Percentiles rank a stretch among this genome's conserved stretches.
Evolutionary conservation across 1,140 invertebrate species (phyloP).

Genomic region (Listronotus oregonensis): DNA sequence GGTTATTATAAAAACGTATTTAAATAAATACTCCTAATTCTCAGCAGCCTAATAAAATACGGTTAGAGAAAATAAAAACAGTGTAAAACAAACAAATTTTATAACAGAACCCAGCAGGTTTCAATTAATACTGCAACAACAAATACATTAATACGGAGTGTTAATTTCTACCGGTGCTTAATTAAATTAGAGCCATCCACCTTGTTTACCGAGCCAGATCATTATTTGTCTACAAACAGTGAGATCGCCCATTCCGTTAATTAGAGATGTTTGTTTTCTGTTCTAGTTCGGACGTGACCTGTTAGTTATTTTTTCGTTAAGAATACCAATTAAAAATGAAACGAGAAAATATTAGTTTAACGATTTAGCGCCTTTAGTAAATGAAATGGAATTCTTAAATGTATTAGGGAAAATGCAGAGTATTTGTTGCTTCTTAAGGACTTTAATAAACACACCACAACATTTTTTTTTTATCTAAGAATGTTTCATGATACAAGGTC

Average conservation of each 20-base stretch:
- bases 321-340: conserved; percentile 30
- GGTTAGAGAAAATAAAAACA: too few relatives aligned
- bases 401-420: too few relatives aligned
- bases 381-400: conserved; percentile 7
- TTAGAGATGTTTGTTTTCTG: conserved; percentile 37
- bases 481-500: too few relatives aligned
- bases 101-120: not conserved
- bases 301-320: conserved; percentile 24
- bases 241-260: conserved; percentile 27
- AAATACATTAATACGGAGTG: conserved; percentile 34
- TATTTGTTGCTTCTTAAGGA: too few relatives aligned
- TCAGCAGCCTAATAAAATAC: too few relatives aligned
- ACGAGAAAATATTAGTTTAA: conserved; percentile 26
- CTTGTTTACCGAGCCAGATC: conserved; percentile 19
- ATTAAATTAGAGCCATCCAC: conserved; percentile 34
- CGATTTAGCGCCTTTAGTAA: conserved; percentile 17
- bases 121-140: conserved; percentile 24
- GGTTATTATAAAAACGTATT: too few relatives aligned
- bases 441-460: too few relatives aligned
- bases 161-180: conserved; percentile 28
- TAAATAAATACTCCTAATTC: too few relatives aligned
- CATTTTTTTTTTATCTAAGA: too few relatives aligned
- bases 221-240: conserved; percentile 34
- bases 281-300: conserved; percentile 31
- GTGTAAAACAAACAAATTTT: too few relatives aligned